phyloP scores from a whole-genome alignment of 2,113 vertebrate species.

The Oreochromis niloticus region DNA sequence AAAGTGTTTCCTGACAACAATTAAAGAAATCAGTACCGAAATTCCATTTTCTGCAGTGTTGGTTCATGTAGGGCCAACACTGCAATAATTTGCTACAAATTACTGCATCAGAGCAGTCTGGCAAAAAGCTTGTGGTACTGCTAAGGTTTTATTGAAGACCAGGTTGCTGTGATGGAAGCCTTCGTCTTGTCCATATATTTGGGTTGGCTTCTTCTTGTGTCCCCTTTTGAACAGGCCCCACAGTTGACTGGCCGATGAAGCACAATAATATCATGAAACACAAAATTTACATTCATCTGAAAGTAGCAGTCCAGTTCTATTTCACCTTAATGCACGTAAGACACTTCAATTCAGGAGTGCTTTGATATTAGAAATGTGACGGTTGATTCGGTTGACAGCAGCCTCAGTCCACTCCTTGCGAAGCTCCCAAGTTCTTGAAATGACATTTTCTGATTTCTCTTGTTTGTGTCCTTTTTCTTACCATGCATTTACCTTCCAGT shows the following conservation, averaged over 20 bases:
- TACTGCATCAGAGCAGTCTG: rapidly evolving
- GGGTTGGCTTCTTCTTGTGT: not conserved
- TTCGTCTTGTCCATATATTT: not conserved
- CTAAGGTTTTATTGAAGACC: not conserved
- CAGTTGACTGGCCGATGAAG: no score
- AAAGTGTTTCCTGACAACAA: not conserved
- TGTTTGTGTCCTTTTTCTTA: not conserved
- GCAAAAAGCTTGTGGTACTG: not conserved
- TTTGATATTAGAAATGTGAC: not conserved
- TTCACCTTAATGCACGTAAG: not conserved
- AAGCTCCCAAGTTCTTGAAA: not conserved
- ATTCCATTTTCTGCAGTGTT: not conserved
- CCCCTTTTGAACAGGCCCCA: not conserved
- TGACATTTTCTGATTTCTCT: not conserved
- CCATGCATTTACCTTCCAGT: not conserved
- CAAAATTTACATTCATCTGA: not conserved
- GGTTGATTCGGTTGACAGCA: not conserved
- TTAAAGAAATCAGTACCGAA: rapidly evolving
- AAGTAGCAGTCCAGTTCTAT: not conserved
- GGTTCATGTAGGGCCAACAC: not conserved
- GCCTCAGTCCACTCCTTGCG: not conserved
- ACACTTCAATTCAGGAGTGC: not conserved
- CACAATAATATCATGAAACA: not conserved
- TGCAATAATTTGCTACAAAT: rapidly evolving
- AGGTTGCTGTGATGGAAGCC: not conserved